These are phyloP conservation scores for Mus musculus DNA, from an alignment of 2,113 vertebrate genomes.

Conservation along the genomic window GRCm39 chr14:12683501-12684000, in stretches of 20 bases:
- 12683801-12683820: neutral
- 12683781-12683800: neutral
- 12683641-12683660: neutral
- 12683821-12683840: neutral
- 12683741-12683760: neutral
- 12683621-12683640: neutral
- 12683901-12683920: neutral
- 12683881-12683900: neutral
- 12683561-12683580: neutral
- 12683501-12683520: constrained; percentile 56
- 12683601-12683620: neutral
- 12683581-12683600: neutral
- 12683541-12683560: neutral
- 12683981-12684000: neutral
- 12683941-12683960: neutral
- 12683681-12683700: neutral
- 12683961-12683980: neutral
- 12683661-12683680: neutral
- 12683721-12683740: neutral
- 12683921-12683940: neutral
- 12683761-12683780: neutral
- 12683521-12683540: neutral
- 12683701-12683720: neutral
- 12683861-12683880: neutral
- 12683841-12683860: neutral